These are phyloP conservation scores for Zeugodacus cucurbitae DNA, from an alignment of 1,140 invertebrate genomes.

Conservation along the genomic window DNA sequence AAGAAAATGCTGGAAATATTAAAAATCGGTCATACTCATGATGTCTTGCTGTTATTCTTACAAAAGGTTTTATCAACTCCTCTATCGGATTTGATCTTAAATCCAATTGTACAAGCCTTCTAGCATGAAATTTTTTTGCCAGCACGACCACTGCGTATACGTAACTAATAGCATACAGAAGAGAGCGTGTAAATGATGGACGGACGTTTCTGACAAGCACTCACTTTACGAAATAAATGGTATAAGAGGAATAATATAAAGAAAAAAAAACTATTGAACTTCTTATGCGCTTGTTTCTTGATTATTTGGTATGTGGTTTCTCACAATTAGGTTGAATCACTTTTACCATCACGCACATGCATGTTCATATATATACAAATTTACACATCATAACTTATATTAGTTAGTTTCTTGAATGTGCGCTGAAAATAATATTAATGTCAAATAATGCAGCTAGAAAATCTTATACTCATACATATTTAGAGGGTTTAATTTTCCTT, in stretches of 20 bases:
- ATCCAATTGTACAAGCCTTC: background rate
- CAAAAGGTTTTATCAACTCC: no score
- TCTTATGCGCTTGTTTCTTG: background rate
- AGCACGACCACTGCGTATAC: background rate
- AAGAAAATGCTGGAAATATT: no score
- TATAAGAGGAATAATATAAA: background rate
- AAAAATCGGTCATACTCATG: no score
- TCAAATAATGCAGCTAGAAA: no score
- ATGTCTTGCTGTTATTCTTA: no score
- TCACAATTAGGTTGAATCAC: background rate
- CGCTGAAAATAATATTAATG: no score
- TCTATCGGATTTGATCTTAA: no score
- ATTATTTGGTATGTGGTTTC: background rate
- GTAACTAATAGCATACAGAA: background rate
- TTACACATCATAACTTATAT: no score
- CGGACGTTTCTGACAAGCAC: background rate
- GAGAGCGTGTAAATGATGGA: background rate
- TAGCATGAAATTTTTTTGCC: background rate
- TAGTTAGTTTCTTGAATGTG: no score
- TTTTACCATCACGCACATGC: background rate
- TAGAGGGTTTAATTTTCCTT: no score
- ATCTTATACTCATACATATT: no score
- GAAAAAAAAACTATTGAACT: background rate
- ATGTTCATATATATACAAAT: background rate
- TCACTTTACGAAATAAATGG: background rate